Base-by-base conservation (phyloP, 2,888 invertebrate species). In the Ophraella communa region DNA sequence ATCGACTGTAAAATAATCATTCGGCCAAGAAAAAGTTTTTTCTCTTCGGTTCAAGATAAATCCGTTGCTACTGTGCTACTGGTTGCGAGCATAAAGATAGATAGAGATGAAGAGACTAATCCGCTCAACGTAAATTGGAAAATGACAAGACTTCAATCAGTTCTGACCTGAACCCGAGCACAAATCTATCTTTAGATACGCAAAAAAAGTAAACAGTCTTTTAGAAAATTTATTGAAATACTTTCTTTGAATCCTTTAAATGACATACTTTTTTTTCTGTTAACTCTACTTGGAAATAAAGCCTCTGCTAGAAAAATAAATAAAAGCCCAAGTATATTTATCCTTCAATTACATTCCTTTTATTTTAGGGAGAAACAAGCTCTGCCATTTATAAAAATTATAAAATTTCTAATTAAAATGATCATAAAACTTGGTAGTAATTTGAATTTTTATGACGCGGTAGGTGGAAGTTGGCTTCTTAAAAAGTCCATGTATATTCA, bases 131-230 rank as follows among this genome's bases (percentile, higher is more conserved):
- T 52, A 52, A 60, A 60, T 60, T 60, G 60, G 60, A 60, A 60
- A 60, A 60, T 60, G 60, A 52, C 60, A 52, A 44, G 52, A 60
- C 60, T 44, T 60, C 60, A 60, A 60, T 60, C 44, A 60, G 52
- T 52, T 60, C 21, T 60, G 52, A 52, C 60, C 60, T 52, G 21
- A 30, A 42, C 52, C 10, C 52, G 4, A 30, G 52, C 52, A 52
- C 30, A 44, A 60, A 52, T 52, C 51, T 47, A 59, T 59, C 42
- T 52, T 52, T 44, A n/a, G n/a, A n/a, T 24, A 27, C 30, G 39
- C 4, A 21, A 52, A 60, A 60, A 60, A 30, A 49, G 30, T 52
- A 30, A 20, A 52, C 20, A 52, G 42, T 51, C 60, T 60, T 52
- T 60, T 44, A 52, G 27, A 33, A 53, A 60, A 52, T 60, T 52